Conservation (phyloP, 1,140 invertebrate genomes). For the Littorina saxatilis region DNA sequence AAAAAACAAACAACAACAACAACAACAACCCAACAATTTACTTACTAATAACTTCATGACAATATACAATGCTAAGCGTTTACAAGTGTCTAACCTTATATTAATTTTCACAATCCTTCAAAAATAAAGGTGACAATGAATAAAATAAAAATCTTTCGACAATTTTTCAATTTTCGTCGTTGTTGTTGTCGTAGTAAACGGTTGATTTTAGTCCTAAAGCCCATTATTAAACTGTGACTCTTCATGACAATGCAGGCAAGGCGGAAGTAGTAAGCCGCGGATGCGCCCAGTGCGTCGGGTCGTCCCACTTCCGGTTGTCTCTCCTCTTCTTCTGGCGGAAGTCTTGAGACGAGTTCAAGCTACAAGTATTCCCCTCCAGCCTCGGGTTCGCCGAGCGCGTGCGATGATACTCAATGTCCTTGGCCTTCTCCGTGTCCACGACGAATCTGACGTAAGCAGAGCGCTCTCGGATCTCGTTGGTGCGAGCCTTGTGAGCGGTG, state of each 20-base stretch:
- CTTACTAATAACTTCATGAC: too few relatives aligned
- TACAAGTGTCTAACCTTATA: too few relatives aligned
- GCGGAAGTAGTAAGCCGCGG: background rate
- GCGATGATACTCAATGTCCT: background rate
- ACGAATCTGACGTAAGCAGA: background rate
- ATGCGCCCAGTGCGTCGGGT: background rate
- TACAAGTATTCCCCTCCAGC: background rate
- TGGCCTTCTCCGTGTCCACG: constrained; percentile 10
- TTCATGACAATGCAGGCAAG: background rate
- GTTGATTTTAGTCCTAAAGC: too few relatives aligned
- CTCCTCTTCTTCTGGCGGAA: background rate
- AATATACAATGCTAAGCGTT: too few relatives aligned
- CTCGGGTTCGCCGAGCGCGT: background rate
- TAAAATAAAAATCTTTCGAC: too few relatives aligned
- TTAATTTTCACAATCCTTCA: too few relatives aligned
- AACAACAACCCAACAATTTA: too few relatives aligned
- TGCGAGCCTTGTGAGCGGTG: background rate
- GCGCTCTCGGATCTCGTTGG: background rate
- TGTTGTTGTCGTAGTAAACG: too few relatives aligned
- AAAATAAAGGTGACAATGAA: too few relatives aligned
- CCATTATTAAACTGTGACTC: too few relatives aligned
- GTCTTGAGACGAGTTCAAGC: too few relatives aligned
- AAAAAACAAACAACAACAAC: background rate
- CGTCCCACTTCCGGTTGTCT: background rate
- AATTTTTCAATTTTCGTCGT: too few relatives aligned